Evolutionary conservation across 2,113 vertebrate species (phyloP).

Genomic region (Pseudois nayaur): DNA sequence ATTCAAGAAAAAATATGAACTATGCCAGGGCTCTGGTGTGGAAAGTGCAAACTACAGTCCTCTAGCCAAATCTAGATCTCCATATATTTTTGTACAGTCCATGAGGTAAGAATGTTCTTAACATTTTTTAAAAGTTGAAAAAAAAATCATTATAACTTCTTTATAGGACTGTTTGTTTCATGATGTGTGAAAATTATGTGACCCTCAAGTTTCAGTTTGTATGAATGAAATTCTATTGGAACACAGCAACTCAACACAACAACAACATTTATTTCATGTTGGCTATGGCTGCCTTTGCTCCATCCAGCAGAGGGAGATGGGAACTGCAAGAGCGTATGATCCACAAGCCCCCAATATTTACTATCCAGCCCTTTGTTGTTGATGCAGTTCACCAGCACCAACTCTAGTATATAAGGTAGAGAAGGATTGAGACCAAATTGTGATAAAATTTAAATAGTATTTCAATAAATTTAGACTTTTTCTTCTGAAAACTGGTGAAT

Average conservation of each 20-base stretch:
- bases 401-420: neutral
- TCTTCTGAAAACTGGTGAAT: neutral
- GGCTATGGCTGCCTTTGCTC: neutral
- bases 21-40: neutral
- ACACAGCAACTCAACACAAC: neutral
- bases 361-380: neutral
- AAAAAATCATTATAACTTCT: neutral
- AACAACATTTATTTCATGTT: neutral
- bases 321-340: neutral
- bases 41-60: neutral
- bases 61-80: neutral
- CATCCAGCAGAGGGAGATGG: neutral
- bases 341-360: neutral
- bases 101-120: neutral
- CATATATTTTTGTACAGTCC: neutral
- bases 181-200: neutral
- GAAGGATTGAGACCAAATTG: neutral
- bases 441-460: neutral
- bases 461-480: neutral
- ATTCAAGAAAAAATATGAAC: neutral
- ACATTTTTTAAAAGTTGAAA: neutral
- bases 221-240: neutral
- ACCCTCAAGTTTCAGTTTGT: neutral
- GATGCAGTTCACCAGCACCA: neutral
- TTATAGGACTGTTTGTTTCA: neutral